Evolutionary conservation across 2,113 vertebrate species (phyloP).

Genomic region (Oryzias celebensis): DNA sequence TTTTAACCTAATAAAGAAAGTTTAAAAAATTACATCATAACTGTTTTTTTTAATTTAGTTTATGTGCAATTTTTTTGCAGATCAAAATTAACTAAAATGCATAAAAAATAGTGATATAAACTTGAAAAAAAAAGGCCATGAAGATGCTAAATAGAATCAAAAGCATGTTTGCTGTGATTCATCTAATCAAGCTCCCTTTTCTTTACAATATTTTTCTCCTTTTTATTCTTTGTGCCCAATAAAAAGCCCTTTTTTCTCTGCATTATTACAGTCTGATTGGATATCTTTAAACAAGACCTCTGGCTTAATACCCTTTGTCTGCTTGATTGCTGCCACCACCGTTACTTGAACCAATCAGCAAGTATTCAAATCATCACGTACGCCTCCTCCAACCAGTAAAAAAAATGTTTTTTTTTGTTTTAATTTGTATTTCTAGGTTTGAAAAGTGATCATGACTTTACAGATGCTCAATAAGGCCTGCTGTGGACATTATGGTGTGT

Average conservation of each 20-base stretch:
- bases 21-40: neutral
- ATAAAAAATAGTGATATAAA: neutral
- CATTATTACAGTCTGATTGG: slow-evolving; percentile 62
- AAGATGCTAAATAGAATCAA: slow-evolving; percentile 24
- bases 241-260: slow-evolving; percentile 27
- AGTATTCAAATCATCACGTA: slow-evolving; percentile 38
- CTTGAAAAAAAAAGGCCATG: slow-evolving; percentile 11
- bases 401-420: slow-evolving; percentile 6
- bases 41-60: neutral
- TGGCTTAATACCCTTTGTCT: slow-evolving; percentile 41
- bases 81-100: neutral
- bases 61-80: too few species aligned
- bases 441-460: slow-evolving; percentile 14
- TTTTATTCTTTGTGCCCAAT: too few species aligned
- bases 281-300: slow-evolving; percentile 41
- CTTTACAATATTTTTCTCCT: neutral
- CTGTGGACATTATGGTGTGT: neutral
- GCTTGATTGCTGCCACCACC: slow-evolving; percentile 49
- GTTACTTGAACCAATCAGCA: slow-evolving; percentile 49
- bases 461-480: slow-evolving; percentile 2
- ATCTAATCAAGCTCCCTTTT: slow-evolving; percentile 30
- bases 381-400: slow-evolving; percentile 6
- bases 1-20: slow-evolving; percentile 39
- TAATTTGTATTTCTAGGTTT: neutral
- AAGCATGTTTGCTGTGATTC: slow-evolving; percentile 3